A percentile compares a stretch with the other conserved stretches of the same genome.
These are phyloP conservation scores for Nannospalax galili DNA, from an alignment of 2,113 vertebrate species.

Conservation along the genomic window DNA sequence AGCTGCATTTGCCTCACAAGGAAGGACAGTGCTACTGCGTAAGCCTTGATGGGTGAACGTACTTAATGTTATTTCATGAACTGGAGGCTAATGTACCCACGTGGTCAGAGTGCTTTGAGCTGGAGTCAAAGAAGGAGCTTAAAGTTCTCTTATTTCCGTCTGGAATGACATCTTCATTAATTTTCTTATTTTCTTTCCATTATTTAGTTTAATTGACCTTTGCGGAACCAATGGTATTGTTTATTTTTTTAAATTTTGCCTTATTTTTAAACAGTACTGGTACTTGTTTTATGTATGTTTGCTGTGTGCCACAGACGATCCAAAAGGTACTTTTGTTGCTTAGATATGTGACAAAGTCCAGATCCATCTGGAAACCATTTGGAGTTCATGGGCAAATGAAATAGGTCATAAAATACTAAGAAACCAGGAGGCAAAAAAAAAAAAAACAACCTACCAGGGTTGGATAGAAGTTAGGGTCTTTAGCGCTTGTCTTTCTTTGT, in stretches of 20 bases:
- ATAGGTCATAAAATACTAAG: constrained; percentile 53
- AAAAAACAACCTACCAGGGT: background rate
- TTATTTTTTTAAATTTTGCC: background rate
- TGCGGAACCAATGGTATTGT: rapidly evolving
- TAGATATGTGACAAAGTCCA: constrained; percentile 17
- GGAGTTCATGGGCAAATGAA: constrained; percentile 65
- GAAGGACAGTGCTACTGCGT: rapidly evolving
- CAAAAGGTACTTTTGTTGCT: background rate
- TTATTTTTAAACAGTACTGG: background rate
- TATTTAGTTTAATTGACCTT: background rate
- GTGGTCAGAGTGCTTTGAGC: background rate
- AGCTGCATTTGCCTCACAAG: no score
- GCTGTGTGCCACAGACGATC: rapidly evolving
- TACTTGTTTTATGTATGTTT: background rate
- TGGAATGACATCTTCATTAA: background rate
- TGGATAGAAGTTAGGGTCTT: background rate
- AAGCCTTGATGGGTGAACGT: background rate
- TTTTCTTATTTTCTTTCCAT: constrained; percentile 15
- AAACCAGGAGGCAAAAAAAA: constrained; percentile 41
- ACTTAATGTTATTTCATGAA: background rate
- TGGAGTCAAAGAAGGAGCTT: no score
- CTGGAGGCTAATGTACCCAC: background rate
- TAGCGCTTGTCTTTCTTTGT: background rate
- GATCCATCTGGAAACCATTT: constrained; percentile 67
- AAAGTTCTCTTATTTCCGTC: background rate